Evolutionary conservation across 2,113 vertebrate species (phyloP).

Genomic region (Ia io): DNA sequence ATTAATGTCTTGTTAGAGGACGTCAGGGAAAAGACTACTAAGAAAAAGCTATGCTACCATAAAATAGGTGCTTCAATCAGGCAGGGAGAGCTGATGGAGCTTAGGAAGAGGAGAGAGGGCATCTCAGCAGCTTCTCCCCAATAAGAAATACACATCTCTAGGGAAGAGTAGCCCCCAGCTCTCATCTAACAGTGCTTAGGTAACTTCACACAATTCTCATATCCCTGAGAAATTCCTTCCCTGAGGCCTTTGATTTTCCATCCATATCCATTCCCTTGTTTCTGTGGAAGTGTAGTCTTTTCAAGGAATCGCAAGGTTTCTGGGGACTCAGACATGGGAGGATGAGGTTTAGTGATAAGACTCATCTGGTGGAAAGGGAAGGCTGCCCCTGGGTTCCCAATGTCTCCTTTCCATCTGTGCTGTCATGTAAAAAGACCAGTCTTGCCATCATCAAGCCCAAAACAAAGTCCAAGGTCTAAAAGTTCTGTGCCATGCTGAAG

Average conservation of each 20-base stretch:
- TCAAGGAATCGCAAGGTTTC: not conserved
- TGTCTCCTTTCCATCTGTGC: not conserved
- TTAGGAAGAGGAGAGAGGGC: not conserved
- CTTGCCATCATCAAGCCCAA: not conserved
- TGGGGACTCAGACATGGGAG: not conserved
- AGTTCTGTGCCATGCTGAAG: not conserved
- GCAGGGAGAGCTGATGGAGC: not conserved
- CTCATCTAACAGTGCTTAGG: not conserved
- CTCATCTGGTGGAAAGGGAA: not conserved
- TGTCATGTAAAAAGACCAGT: not conserved
- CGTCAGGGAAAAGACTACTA: not conserved
- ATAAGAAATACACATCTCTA: not conserved
- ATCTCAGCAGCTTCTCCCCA: not conserved
- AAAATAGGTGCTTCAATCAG: not conserved
- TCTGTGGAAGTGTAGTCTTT: not conserved
- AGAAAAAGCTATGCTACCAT: not conserved
- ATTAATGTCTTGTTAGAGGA: not conserved
- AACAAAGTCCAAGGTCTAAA: not conserved
- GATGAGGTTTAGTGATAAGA: not conserved
- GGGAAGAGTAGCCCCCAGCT: not conserved
- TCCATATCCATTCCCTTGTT: not conserved
- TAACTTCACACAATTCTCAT: not conserved
- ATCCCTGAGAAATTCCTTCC: not conserved
- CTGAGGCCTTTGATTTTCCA: not conserved
- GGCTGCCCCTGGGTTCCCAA: not conserved